Base-by-base conservation (phyloP, 2,113 vertebrate species). In the Acinonyx jubatus region DNA sequence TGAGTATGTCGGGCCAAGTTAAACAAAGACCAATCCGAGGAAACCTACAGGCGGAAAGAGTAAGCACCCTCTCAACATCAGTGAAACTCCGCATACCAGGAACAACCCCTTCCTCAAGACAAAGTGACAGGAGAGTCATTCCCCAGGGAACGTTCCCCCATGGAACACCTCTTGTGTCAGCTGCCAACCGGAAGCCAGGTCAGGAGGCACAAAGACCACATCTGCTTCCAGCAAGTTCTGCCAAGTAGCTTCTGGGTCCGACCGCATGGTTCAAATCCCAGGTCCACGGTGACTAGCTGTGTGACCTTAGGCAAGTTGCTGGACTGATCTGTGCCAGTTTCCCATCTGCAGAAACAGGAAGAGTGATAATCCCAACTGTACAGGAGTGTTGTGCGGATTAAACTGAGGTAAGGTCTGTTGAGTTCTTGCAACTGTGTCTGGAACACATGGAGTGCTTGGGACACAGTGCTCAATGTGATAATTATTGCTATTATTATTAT, bases 91-190 rank as follows among this genome's bases (percentile, higher is more conserved):
- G 38, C 52, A 65, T 16, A 33, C 84, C 36, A 16, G 57, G 48
- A 97, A 69, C 27, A 4, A 41, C 8, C 1, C 1, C 81, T 27
- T 91, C 76, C 82, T 66, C 57, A 84, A 57, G 81, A 79, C 27
- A 29, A 90, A 96, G 33, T 10, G 38, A 33, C 63, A 90, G 41
- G 65, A 52, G 41, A 89, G 9, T 15, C 36, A 65, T 21, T 69
- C 41, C 12, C 83, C 16, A 5, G 12, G 7, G 38, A 78, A 3
- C 0, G 0, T 9, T 31, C 27, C 55, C 45, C 4, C 4, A 0
- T 1, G 2, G 23, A 45, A 69, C 38, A 33, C 16, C 25, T 61
- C 76, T 29, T 0, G 2, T 10, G 29, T 36, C 5, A 19, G 11
- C 66, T 55, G 52, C 61, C 41, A 45, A 41, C 13, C 8, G 0